Conservation (phyloP, 2,113 vertebrate species). For the Donacobius atricapilla region DNA sequence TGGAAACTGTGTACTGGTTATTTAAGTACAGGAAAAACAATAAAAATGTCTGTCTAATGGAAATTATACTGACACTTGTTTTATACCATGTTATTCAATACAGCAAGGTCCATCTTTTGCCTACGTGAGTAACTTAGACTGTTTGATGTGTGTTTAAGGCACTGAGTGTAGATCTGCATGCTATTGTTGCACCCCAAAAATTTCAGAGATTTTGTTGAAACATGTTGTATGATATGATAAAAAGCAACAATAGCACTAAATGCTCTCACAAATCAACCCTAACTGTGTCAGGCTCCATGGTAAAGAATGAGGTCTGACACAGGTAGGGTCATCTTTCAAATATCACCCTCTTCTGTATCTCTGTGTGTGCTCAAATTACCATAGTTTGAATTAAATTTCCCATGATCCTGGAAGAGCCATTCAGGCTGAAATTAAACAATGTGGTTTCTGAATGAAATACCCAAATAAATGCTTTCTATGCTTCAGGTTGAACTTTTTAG, state of each 20-base stretch:
- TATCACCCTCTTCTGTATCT: background rate
- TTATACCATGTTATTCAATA: conserved; percentile 76
- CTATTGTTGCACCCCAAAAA: conserved; percentile 71
- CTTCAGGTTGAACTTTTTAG: conserved; percentile 53
- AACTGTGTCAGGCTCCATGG: conserved; percentile 7
- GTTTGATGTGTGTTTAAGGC: conserved; percentile 80
- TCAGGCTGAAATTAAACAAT: conserved; percentile 5
- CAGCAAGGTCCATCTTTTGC: conserved; percentile 84
- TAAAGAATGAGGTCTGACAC: background rate
- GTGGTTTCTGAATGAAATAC: background rate
- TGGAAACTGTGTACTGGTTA: conserved; percentile 6
- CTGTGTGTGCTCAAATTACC: background rate
- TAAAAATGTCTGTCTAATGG: background rate
- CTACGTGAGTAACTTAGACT: conserved; percentile 90
- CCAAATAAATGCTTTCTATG: background rate
- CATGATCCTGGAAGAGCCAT: conserved; percentile 50
- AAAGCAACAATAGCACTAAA: conserved; percentile 44
- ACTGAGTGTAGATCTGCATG: conserved; percentile 88
- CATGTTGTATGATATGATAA: conserved; percentile 11
- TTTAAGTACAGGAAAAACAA: conserved; percentile 19
- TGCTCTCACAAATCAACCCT: conserved; percentile 29
- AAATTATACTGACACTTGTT: conserved; percentile 73
- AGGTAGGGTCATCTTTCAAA: background rate
- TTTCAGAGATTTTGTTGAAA: background rate
- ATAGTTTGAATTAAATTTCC: conserved; percentile 11